Percentiles rank a stretch among this genome's conserved stretches.
Conservation (phyloP, 2,797 vertebrate species). For the Champsocephalus gunnari region DNA sequence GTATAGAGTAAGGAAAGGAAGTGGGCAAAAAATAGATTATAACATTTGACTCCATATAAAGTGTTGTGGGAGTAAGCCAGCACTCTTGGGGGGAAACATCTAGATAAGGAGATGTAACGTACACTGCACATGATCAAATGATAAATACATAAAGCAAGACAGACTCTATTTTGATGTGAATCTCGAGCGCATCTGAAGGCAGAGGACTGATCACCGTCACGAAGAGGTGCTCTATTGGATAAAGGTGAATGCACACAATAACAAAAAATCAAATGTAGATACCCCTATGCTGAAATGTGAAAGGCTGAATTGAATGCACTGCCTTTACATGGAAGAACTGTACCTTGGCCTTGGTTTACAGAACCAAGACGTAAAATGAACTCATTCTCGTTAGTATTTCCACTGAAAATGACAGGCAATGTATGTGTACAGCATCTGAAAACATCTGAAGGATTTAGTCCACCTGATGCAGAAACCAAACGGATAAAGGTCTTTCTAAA, state of each 20-base stretch:
- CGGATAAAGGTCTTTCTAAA: neutral
- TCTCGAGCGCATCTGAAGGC: constrained; percentile 38
- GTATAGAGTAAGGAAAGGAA: neutral
- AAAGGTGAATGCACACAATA: constrained; percentile 37
- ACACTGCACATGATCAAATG: constrained; percentile 7
- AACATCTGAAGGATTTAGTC: constrained; percentile 1
- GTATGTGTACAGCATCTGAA: neutral
- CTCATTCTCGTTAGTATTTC: neutral
- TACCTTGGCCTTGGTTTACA: neutral
- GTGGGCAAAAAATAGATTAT: neutral
- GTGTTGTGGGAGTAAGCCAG: constrained; percentile 13
- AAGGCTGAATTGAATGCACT: constrained; percentile 17
- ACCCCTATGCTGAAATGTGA: constrained; percentile 13
- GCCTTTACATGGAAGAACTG: constrained; percentile 3
- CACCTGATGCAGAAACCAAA: constrained; percentile 2
- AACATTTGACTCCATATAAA: constrained; percentile 21
- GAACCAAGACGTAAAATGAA: neutral
- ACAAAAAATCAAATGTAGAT: constrained; percentile 8
- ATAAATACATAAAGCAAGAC: neutral
- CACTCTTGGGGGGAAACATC: constrained; percentile 4
- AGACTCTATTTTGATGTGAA: constrained; percentile 57
- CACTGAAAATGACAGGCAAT: neutral
- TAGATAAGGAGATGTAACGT: neutral
- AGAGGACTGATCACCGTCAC: constrained; percentile 27
- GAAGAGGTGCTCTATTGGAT: constrained; percentile 16